Base-by-base conservation (phyloP, 2,113 vertebrate genomes). In the Ariopsis seemanni region DNA sequence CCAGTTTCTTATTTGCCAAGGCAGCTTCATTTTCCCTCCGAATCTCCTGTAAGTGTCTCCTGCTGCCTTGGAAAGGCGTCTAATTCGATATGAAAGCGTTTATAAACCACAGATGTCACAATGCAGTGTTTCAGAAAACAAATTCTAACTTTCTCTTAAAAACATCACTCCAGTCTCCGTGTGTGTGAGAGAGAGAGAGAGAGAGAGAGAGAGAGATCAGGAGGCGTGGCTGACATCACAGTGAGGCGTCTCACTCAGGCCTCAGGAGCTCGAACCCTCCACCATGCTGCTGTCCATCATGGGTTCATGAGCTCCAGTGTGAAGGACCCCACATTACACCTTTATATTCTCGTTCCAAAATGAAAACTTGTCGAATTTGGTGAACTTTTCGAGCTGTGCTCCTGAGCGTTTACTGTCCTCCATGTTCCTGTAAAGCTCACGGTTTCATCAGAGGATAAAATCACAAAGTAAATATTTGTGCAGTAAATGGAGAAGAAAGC, bases 401-500 rank as follows among this genome's bases (percentile, higher is more conserved):
- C 42, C 71, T 74, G 71, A 50, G 18, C 14, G 15, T 7, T 34
- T 48, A 77, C 22, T 77, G 22, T 53, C 52, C 22, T 0, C 25
- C 25, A 42, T 42, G 20, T 50, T 52, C 42, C 72, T 75, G 4
- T 75, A 75, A 50, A 27, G 0, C 2, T 2, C 25, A 15, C 15
- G 2, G 17, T 77, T 77, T 52, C 74, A 52, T 77, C 48, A 78
- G 75, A 30, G 55, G 75, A 55, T 55, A 78, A 55, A 78, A 55
- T 77, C 74, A 22, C 25, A n/a, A 27, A 78, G 50, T 78, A 78
- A 78, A 78, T 78, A 78, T 78, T 78, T 78, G 25, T n/a, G 50
- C n/a, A 78, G 22, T 78, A 78, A 78, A 78, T 78, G 75, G 25
- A 78, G 52, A 53, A 77, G 50, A 78, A 78, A 78, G 50, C 50